Evolutionary conservation across 2,888 invertebrate genomes (phyloP).

Genomic region (Blastobasis lacticolella): DNA sequence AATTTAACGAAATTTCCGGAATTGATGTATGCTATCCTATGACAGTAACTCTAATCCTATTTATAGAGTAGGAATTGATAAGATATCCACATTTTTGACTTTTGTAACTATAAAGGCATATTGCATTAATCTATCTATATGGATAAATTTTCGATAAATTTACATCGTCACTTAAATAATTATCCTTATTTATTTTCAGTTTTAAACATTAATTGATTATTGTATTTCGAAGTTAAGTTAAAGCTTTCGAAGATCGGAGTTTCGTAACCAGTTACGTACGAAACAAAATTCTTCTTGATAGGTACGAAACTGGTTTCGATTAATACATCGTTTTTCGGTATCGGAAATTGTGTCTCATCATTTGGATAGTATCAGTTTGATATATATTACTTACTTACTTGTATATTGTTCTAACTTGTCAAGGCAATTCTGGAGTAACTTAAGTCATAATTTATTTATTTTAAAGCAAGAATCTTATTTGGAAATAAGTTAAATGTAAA

Average conservation of each 20-base stretch:
- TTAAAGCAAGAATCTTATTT: slow-evolving; percentile 1
- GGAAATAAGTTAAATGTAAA: slow-evolving; percentile 46
- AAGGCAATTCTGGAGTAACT: slow-evolving; percentile 18
- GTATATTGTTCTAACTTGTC: slow-evolving; percentile 20
- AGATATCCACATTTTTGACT: slow-evolving; percentile 15
- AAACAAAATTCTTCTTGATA: too few species aligned
- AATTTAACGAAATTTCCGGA: too few species aligned
- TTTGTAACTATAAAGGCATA: slow-evolving; percentile 13
- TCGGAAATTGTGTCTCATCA: too few species aligned
- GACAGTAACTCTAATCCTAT: slow-evolving; percentile 11
- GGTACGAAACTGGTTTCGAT: too few species aligned
- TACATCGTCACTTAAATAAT: slow-evolving; percentile 19
- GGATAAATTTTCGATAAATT: slow-evolving; percentile 46
- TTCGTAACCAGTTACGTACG: too few species aligned
- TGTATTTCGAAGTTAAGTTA: neutral
- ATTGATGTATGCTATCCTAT: too few species aligned
- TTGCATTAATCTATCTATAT: slow-evolving; percentile 17
- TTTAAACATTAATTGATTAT: neutral
- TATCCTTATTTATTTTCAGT: neutral
- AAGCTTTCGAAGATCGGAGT: too few species aligned
- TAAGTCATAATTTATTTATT: slow-evolving; percentile 16
- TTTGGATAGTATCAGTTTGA: too few species aligned
- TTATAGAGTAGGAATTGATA: slow-evolving; percentile 40
- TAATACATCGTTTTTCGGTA: too few species aligned
- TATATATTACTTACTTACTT: neutral